Evolutionary conservation across 2,113 vertebrate species (phyloP), one percentile per base, ranked within the genome.

Genomic region (Brachyhypopomus gauderio): DNA sequence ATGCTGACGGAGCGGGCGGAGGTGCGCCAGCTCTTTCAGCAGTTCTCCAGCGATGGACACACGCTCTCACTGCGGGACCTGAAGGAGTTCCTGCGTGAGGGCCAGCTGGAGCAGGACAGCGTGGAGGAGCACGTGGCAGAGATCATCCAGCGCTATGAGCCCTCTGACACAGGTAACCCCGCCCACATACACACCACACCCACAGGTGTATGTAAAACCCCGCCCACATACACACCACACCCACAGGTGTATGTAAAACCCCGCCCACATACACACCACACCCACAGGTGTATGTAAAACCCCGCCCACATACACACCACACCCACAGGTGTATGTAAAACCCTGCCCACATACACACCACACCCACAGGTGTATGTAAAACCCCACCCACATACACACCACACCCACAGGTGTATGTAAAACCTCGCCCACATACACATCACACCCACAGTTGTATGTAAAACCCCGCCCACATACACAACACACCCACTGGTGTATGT

Each of bases 1-100:
- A 94, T 96, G 83, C 83, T 99, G 82, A 98, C 96, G 0, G 93
- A 97, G 82, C 92, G 97, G 0, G 91, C 94, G 8, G 97, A 99
- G 17, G 89, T 98, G 1, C 89, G 94, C 41, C 90, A 91, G 82
- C 86, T 98, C 67, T 99, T 99, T 87, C 94, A 92, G 88, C 89
- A 92, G 7, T 96, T 90, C 89, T 98, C 97, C 0, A 89, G 87
- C 14, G 96, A 98, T 45, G 94, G 95, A 6, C 95, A 97, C 90
- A 98, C 95, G 83, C 87, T 99, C 73, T 95, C 94, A 0, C 90
- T 94, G 14, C 83, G 90, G 22, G 95, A 98, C 81, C 92, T 99
- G 86, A 95, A 93, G 85, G 95, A 96, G 86, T 99, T 99, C 87
- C 91, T 98, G 62, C 90, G 6, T 52, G 92, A 95, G 60, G 93